Percentiles rank a stretch among this genome's conserved stretches.
Conservation (phyloP, 2,888 invertebrate species). For the Dugesia japonica region DNA sequence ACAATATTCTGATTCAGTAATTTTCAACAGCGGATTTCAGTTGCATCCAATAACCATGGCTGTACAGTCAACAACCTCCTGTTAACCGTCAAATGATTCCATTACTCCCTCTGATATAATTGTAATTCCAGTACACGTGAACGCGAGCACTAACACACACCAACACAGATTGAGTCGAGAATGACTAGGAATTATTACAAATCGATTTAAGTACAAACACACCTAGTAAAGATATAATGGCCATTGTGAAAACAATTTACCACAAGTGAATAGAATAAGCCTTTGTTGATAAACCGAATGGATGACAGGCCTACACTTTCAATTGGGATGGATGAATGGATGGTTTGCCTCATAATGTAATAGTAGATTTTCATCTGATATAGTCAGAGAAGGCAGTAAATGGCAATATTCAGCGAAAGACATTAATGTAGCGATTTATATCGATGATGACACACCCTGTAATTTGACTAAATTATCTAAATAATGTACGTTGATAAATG, state of each 20-base stretch:
- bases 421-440: too few species aligned
- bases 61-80: constrained; percentile 16
- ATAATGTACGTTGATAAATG: too few species aligned
- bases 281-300: constrained; percentile 9
- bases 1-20: neutral
- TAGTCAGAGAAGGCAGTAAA: too few species aligned
- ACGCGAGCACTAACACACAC: neutral
- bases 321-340: constrained; percentile 1
- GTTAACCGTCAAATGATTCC: neutral
- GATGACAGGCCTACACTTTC: neutral
- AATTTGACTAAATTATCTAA: too few species aligned
- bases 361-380: constrained; percentile 7
- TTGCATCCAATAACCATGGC: constrained; percentile 16
- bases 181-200: constrained; percentile 17
- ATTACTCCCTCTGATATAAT: neutral
- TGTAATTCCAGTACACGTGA: constrained; percentile 15
- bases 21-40: constrained; percentile 20
- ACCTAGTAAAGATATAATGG: constrained; percentile 7
- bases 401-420: too few species aligned
- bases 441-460: too few species aligned
- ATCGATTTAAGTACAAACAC: constrained; percentile 4
- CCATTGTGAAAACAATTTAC: constrained; percentile 13
- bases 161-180: constrained; percentile 5
- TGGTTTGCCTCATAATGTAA: constrained; percentile 1
- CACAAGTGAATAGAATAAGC: neutral